Base-by-base conservation (phyloP, 2,797 vertebrate genomes). In the Darevskia mixta region DNA sequence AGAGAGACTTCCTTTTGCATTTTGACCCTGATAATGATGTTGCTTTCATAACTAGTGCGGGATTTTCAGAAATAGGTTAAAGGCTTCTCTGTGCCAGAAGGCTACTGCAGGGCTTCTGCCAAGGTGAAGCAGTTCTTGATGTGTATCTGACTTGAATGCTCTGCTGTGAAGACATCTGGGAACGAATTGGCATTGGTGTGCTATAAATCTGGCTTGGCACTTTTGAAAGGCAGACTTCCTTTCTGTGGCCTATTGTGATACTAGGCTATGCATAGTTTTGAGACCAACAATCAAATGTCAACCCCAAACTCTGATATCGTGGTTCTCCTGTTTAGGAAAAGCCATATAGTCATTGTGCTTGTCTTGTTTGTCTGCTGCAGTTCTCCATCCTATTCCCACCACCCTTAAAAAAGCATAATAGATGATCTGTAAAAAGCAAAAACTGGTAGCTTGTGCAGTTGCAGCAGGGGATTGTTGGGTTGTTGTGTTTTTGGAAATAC, bases 51-150 rank as follows among this genome's bases (percentile, higher is more conserved):
- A 73, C 38, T 61, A 84, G 67, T 83, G 4, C 7, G 0, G 82
- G 0, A 84, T 91, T 93, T 94, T 76, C 55, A n/a, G 43, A 41
- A 76, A 23, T 83, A 25, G 45, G 45, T 85, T 81, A 73, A 85
- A n/a, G 25, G n/a, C 15, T 75, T 64, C 13, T 80, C 83, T 88
- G 29, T n/a, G 23, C 76, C 43, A 58, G 27, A 72, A 72, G 64
- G 27, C 76, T 49, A 25, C 10, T 41, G 20, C 6, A n/a, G 35
- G 38, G 38, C 76, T 80, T 27, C 8, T 80, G 87, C 55, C 3
- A 85, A 79, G 35, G 49, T 73, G 32, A 72, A 75, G 71, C 29
- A 55, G 23, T 49, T 5, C 20, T 64, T 85, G 69, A 49, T 61
- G 27, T 73, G 41, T 61, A 38, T 76, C 23, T 81, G 58, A 55